phyloP scores from a whole-genome alignment of 2,113 vertebrate species.

The Zapus hudsonius region DNA sequence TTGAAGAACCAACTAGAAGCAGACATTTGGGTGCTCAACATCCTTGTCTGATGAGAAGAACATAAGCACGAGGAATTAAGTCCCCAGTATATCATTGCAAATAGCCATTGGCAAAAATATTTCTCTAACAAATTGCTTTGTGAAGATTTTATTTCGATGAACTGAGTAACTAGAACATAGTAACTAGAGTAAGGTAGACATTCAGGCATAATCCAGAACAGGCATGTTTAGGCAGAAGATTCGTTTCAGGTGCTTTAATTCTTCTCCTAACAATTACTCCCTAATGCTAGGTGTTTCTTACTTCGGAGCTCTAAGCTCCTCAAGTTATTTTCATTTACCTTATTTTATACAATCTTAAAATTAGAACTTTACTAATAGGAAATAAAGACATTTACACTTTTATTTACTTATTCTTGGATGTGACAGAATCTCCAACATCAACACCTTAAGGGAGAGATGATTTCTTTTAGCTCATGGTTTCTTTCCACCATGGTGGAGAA shows the following conservation, averaged over 20 bases:
- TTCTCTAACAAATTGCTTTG: conserved; percentile 25
- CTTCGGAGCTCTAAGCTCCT: background rate
- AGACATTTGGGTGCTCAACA: conserved; percentile 22
- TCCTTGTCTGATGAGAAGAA: conserved; percentile 45
- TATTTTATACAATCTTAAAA: conserved; percentile 27
- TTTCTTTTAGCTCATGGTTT: background rate
- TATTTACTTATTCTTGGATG: background rate
- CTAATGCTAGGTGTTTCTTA: background rate
- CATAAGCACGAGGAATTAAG: conserved; percentile 51
- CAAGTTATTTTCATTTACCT: background rate
- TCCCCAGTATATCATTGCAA: conserved; percentile 36
- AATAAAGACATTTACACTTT: background rate
- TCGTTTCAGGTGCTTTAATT: background rate
- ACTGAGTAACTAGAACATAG: background rate
- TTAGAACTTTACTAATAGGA: background rate
- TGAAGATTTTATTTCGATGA: conserved; percentile 59
- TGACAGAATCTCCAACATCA: background rate
- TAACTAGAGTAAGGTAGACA: conserved; percentile 31
- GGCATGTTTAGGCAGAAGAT: background rate
- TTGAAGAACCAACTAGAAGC: conserved; percentile 55
- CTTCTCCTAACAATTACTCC: background rate
- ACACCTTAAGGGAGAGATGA: background rate
- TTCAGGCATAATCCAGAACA: conserved; percentile 23
- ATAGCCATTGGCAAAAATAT: conserved; percentile 46
- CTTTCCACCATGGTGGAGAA: background rate